A percentile compares a stretch with the other conserved stretches of the same genome.
Evolutionary conservation across 1,140 invertebrate genomes (phyloP).

Genomic region (Drosophila asahinai): DNA sequence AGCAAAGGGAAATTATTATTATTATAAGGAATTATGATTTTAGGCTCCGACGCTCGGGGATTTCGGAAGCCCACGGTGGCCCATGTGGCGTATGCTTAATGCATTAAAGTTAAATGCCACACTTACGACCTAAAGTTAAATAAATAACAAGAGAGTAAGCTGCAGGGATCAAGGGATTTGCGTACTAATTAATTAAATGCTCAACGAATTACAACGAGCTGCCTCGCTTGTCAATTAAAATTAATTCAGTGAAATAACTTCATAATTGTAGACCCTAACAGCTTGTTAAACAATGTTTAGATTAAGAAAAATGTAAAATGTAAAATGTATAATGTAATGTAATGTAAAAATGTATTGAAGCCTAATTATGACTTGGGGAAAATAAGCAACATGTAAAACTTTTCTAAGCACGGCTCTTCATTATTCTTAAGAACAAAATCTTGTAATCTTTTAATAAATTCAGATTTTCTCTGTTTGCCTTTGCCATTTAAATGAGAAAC

Average conservation of each 20-base stretch:
- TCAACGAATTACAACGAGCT: constrained; percentile 7
- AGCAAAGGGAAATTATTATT: constrained; percentile 35
- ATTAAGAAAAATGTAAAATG: not conserved
- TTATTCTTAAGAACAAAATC: not conserved
- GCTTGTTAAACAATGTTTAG: not conserved
- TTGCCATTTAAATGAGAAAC: too few species aligned
- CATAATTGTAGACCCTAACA: not conserved
- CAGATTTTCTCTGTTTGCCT: not conserved
- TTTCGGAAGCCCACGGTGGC: constrained; percentile 19
- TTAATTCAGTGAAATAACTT: constrained; percentile 7
- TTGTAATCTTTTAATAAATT: constrained; percentile 3
- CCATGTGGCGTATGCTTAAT: constrained; percentile 56
- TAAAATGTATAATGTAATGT: too few species aligned
- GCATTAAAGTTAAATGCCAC: constrained; percentile 27
- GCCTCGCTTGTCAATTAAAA: constrained; percentile 11
- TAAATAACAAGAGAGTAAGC: constrained; percentile 13
- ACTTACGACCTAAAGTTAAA: constrained; percentile 7
- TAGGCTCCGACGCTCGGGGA: constrained; percentile 13
- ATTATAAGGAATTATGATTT: constrained; percentile 38
- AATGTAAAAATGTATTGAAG: too few species aligned
- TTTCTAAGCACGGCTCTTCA: not conserved
- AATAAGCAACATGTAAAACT: not conserved
- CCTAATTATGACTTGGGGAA: not conserved
- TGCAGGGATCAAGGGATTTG: not conserved
- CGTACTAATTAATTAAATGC: constrained; percentile 15